Evolutionary conservation across 2,888 invertebrate genomes (phyloP).

Genomic region (Willowsia nigromaculata): DNA sequence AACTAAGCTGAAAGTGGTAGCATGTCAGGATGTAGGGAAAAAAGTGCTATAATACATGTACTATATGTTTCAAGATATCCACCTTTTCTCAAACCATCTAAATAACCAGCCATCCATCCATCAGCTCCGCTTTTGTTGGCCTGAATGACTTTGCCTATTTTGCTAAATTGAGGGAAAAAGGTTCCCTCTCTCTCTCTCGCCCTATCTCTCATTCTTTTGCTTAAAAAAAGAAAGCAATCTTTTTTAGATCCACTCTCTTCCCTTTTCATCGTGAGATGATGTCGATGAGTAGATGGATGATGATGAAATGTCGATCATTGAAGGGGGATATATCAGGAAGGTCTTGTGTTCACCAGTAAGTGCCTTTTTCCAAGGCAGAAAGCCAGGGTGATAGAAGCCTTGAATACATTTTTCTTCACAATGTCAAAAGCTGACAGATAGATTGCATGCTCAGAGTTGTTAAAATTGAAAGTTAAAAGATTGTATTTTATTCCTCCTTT

Average conservation of each 20-base stretch:
- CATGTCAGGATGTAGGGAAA: constrained; percentile 1
- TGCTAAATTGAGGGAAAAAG: constrained; percentile 73
- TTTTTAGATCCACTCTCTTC: constrained; percentile 40
- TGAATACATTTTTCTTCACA: constrained; percentile 10
- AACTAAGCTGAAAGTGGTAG: background rate
- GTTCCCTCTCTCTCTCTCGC: constrained; percentile 42
- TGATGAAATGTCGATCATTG: constrained; percentile 35
- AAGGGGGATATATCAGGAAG: background rate
- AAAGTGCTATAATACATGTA: background rate
- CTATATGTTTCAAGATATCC: constrained; percentile 59
- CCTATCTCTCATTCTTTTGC: constrained; percentile 41
- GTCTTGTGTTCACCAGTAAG: background rate
- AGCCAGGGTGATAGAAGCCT: background rate
- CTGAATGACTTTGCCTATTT: constrained; percentile 73
- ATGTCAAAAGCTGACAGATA: constrained; percentile 40
- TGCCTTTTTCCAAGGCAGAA: background rate
- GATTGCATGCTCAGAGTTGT: constrained; percentile 44
- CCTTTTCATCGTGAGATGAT: constrained; percentile 21
- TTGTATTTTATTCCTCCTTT: constrained; percentile 52
- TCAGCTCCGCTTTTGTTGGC: constrained; percentile 67
- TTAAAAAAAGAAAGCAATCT: constrained; percentile 59
- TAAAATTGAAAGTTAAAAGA: constrained; percentile 69
- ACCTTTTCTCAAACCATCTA: constrained; percentile 53
- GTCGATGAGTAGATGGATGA: constrained; percentile 23
- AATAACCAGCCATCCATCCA: constrained; percentile 68